Percentiles rank a stretch among this genome's conserved stretches.
Evolutionary conservation across 1,140 invertebrate species (phyloP).

Genomic region (Apis florea): DNA sequence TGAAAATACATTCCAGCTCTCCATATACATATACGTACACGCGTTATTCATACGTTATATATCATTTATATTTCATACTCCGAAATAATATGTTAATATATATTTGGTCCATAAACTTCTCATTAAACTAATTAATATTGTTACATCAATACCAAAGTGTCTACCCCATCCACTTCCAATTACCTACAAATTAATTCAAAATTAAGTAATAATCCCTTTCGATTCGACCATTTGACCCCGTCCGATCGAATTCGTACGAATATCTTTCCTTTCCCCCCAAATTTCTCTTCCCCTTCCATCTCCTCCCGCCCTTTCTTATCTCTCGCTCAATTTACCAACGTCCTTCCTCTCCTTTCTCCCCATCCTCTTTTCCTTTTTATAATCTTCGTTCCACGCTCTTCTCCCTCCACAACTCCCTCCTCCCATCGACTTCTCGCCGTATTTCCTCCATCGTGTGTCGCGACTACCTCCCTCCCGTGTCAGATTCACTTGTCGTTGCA

Average conservation of each 20-base stretch:
- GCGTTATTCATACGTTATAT: neutral
- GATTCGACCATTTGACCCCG: neutral
- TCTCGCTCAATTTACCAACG: slow-evolving; percentile 32
- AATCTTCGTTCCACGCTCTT: slow-evolving; percentile 24
- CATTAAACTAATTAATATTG: neutral
- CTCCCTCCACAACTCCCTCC: neutral
- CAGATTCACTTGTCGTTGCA: slow-evolving; percentile 22
- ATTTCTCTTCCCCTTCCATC: too few relatives aligned
- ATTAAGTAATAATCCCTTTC: neutral
- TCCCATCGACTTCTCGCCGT: neutral
- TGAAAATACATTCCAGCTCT: neutral
- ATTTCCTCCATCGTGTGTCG: slow-evolving; percentile 6
- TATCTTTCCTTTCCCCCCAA: neutral
- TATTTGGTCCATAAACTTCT: neutral
- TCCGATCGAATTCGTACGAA: neutral
- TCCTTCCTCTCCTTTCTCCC: neutral
- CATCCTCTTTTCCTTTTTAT: neutral
- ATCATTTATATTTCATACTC: neutral
- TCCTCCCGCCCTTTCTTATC: slow-evolving; percentile 15
- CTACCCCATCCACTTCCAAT: too few relatives aligned
- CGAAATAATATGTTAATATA: neutral
- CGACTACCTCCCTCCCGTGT: neutral
- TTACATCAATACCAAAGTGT: too few relatives aligned
- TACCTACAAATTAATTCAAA: neutral
- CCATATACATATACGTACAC: neutral